Base-by-base conservation (phyloP, 2,113 vertebrate genomes). In the Antechinus stuartii region DNA sequence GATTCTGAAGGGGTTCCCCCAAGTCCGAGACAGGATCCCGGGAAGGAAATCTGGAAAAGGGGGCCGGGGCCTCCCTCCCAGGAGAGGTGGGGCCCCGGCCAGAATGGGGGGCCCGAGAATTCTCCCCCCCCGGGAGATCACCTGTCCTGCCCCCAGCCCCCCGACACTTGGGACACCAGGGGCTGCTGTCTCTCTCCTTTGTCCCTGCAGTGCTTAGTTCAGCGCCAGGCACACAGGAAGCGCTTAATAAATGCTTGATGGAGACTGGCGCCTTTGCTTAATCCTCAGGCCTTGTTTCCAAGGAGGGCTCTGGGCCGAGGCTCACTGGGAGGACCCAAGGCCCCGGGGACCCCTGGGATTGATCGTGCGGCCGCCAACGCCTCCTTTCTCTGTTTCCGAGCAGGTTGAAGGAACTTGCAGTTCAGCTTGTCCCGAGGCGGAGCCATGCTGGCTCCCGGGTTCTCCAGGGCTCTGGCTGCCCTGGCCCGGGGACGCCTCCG, bases 401-500 rank as follows among this genome's bases (percentile, higher is more conserved):
- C 68, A 2, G 2, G 22, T 2, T 8, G 68, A 76, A 54, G 54
- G 24, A 23, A n/a, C 2, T 23, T 2, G 19, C 42, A 19, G 16
- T 2, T 42, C 1, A 23, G n/a, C n/a, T 42, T 23, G 6, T 22
- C 7, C 35, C 0, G 68, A 84, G n/a, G 42, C 7, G 0, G 6
- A 23, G 8, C 68, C 2, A 84, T 84, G 68, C 68, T 84, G 68
- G 16, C n/a, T 22, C 19, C n/a, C 6, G 19, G 8, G 16, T 2
- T 84, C 68, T 42, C 35, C 68, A 42, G 68, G n/a, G 19, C n/a
- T 42, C 68, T 84, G 68, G 68, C 0, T 0, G 19, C 8, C 8
- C 16, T 84, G 19, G 16, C 19, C 68, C 42, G 19, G n/a, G 42
- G 8, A 6, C 7, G 19, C 68, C 5, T 42, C 7, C 2, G 68